A percentile compares a stretch with the other conserved stretches of the same genome.
Conservation (phyloP, 2,888 invertebrate species). For the Caenorhabditis uteleia region DNA sequence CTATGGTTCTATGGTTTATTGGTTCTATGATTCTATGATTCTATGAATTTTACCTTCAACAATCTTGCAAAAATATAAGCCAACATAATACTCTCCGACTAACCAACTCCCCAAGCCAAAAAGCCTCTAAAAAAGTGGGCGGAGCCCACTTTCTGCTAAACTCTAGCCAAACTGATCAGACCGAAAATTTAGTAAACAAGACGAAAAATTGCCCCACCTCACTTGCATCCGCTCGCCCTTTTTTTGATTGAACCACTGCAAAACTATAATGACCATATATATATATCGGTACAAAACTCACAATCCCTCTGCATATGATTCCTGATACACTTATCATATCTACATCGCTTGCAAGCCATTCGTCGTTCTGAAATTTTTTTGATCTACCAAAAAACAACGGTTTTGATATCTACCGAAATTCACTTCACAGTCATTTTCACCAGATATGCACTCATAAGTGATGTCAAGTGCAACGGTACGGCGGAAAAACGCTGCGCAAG, state of each 20-base stretch:
- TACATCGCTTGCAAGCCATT: conserved; percentile 36
- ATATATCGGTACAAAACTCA: conserved; percentile 14
- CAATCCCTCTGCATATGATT: conserved; percentile 35
- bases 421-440: conserved; percentile 21
- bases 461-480: conserved; percentile 31
- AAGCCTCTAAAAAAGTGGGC: no score
- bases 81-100: no score
- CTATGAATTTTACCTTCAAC: no score
- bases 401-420: conserved; percentile 12
- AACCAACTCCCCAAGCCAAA: no score
- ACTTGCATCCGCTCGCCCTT: no score
- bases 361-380: conserved; percentile 19
- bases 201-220: no score
- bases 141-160: no score
- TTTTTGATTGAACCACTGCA: conserved; percentile 11
- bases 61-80: no score
- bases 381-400: neutral
- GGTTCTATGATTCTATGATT: no score
- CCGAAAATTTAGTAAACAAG: no score
- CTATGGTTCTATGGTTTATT: no score
- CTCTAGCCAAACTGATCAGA: no score
- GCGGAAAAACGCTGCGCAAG: conserved; percentile 38
- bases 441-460: conserved; percentile 31
- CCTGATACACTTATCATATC: conserved; percentile 34
- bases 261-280: neutral